phyloP scores from a whole-genome alignment of 2,888 invertebrate genomes.

The Rhingia rostrata region DNA sequence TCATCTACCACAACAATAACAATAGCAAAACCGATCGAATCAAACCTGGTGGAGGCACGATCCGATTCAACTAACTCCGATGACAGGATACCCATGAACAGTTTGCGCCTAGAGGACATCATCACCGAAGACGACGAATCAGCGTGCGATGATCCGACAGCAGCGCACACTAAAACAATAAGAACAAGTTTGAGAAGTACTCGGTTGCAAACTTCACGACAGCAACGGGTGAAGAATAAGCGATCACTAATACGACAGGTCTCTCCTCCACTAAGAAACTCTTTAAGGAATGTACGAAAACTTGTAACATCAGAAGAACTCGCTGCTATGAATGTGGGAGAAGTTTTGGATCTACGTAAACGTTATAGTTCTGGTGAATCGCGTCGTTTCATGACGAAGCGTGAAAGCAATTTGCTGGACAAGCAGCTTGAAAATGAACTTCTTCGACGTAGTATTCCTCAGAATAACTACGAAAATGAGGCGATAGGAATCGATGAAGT shows the following conservation, averaged over 20 bases:
- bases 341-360: conserved; percentile 46
- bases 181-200: not conserved
- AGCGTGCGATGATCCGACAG: not conserved
- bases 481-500: conserved; percentile 34
- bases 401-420: conserved; percentile 14
- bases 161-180: not conserved
- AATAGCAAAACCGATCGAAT: not conserved
- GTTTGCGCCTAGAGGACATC: conserved; percentile 40
- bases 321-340: not conserved
- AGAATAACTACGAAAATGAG: conserved; percentile 31
- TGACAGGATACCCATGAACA: conserved; percentile 2
- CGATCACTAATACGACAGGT: not conserved
- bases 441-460: conserved; percentile 26
- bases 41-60: not conserved
- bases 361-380: conserved; percentile 43
- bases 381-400: conserved; percentile 6
- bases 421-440: conserved; percentile 47
- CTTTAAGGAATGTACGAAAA: conserved; percentile 17
- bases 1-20: conserved; percentile 21
- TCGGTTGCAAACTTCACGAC: not conserved
- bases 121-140: conserved; percentile 46
- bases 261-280: not conserved
- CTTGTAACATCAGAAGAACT: conserved; percentile 6
- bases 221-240: not conserved
- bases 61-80: not conserved